These are phyloP conservation scores for Bombus consobrinus DNA, from an alignment of 1,140 invertebrate species.

Conservation along the genomic window DNA sequence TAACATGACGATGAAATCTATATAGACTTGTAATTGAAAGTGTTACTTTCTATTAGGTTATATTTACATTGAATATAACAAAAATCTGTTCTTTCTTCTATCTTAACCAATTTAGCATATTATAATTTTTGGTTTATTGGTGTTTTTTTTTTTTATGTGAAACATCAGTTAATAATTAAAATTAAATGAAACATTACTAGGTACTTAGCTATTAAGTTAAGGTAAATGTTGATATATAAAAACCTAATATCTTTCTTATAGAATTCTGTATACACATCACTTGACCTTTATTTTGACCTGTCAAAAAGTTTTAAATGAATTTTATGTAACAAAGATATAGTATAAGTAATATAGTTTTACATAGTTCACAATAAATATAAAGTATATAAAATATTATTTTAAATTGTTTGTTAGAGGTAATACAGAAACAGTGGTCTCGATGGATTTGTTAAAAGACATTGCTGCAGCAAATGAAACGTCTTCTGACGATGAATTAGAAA, in stretches of 20 bases:
- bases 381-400: neutral
- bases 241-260: too few relatives aligned
- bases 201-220: too few relatives aligned
- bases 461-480: neutral
- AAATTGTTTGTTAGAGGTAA: conserved; percentile 1
- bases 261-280: too few relatives aligned
- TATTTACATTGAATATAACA: neutral
- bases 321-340: neutral
- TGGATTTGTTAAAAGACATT: neutral
- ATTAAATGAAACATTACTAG: too few relatives aligned
- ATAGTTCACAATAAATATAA: neutral
- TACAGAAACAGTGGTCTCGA: neutral
- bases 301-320: neutral
- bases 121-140: too few relatives aligned
- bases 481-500: neutral
- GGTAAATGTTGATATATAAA: too few relatives aligned
- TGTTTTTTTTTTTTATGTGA: too few relatives aligned
- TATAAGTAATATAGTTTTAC: neutral
- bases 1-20: neutral
- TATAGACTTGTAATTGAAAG: neutral
- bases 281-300: neutral
- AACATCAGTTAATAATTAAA: too few relatives aligned
- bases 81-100: too few relatives aligned
- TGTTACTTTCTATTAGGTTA: neutral
- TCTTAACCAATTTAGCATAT: too few relatives aligned